These are phyloP conservation scores for Pollicipes pollicipes DNA, from an alignment of 1,140 invertebrate genomes.

Conservation along the genomic window DNA sequence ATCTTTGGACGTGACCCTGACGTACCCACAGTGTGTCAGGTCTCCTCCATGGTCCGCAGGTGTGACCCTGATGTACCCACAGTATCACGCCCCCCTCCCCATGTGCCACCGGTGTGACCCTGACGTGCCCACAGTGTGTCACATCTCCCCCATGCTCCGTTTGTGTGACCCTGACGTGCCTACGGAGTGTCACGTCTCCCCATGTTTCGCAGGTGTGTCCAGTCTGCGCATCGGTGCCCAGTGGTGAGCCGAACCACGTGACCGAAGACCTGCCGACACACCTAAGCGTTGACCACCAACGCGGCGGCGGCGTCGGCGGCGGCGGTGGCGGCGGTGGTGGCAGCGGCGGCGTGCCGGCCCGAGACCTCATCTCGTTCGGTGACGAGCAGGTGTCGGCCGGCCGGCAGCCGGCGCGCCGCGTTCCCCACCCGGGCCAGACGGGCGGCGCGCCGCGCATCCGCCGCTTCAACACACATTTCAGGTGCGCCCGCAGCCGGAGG, in stretches of 20 bases:
- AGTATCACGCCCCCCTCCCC: background rate
- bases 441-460: background rate
- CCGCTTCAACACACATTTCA: background rate
- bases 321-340: conserved; percentile 6
- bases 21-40: no score
- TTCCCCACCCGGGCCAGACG: background rate
- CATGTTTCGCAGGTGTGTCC: conserved; percentile 58
- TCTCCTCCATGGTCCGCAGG: no score
- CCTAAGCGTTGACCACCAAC: conserved; percentile 81
- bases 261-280: conserved; percentile 95
- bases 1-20: no score
- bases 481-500: background rate
- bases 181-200: background rate
- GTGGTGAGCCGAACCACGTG: conserved; percentile 90
- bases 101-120: background rate
- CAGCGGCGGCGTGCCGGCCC: conserved; percentile 3
- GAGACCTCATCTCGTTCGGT: conserved; percentile 56
- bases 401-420: background rate
- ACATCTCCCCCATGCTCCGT: background rate
- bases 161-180: background rate
- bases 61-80: no score
- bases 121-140: background rate
- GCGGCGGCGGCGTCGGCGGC: conserved; percentile 22
- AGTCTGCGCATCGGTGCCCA: conserved; percentile 83
- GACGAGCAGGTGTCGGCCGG: conserved; percentile 9